phyloP scores from a whole-genome alignment of 1,140 invertebrate genomes.

The Drosophila triauraria region DNA sequence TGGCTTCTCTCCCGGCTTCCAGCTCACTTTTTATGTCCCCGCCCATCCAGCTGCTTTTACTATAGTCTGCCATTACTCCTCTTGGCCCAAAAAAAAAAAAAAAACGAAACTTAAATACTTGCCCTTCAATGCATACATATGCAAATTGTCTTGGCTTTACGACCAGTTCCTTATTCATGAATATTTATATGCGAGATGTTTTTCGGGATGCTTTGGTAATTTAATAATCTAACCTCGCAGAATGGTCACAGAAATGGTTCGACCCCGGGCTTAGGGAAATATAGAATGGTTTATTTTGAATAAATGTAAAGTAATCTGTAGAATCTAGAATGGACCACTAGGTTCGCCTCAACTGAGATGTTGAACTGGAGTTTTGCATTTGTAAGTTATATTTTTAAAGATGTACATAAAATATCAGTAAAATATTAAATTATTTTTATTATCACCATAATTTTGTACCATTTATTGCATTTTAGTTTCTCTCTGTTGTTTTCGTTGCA shows the following conservation, averaged over 20 bases:
- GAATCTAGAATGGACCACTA: neutral
- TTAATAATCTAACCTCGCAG: conserved; percentile 20
- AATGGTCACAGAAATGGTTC: neutral
- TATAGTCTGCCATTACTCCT: neutral
- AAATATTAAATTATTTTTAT: neutral
- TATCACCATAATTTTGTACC: neutral
- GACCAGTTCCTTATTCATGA: conserved; percentile 53
- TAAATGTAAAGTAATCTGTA: neutral
- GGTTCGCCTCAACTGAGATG: neutral
- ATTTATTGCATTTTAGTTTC: neutral
- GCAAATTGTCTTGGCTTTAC: conserved; percentile 51
- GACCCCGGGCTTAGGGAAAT: neutral
- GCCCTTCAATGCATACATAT: conserved; percentile 50
- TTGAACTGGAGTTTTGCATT: neutral
- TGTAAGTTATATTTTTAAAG: neutral
- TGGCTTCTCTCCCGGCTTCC: conserved; percentile 16
- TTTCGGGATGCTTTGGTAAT: conserved; percentile 25
- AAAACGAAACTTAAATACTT: conserved; percentile 38
- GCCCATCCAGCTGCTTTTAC: conserved; percentile 11
- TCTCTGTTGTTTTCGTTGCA: neutral
- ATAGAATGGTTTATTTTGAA: neutral
- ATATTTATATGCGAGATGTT: conserved; percentile 59
- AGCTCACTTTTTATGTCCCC: conserved; percentile 27
- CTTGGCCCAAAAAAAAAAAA: conserved; percentile 4
- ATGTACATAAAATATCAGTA: neutral